phyloP scores from a whole-genome alignment of 2,888 invertebrate species.

The Atethmia centrago region DNA sequence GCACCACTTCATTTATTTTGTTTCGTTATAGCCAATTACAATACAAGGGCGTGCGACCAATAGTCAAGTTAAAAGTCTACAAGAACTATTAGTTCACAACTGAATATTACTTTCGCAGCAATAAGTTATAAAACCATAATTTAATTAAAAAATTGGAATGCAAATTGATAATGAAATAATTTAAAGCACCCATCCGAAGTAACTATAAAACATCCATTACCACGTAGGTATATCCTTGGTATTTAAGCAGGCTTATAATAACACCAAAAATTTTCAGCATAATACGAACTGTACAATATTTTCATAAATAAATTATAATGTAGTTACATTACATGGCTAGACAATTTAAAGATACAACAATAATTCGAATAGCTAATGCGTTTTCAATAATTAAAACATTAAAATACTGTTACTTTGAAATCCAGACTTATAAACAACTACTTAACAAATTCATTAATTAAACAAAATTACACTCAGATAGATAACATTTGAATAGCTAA shows the following conservation, averaged over 20 bases:
- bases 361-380: slow-evolving; percentile 23
- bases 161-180: slow-evolving; percentile 36
- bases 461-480: slow-evolving; percentile 15
- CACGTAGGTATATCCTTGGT: slow-evolving; percentile 43
- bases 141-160: background rate
- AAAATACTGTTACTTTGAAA: slow-evolving; percentile 29
- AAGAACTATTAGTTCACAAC: slow-evolving; percentile 35
- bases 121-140: slow-evolving; percentile 12
- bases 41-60: slow-evolving; percentile 64
- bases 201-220: slow-evolving; percentile 46
- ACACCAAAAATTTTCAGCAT: slow-evolving; percentile 23
- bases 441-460: slow-evolving; percentile 11
- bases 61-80: slow-evolving; percentile 59
- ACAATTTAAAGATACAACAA: slow-evolving; percentile 31
- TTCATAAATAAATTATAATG: slow-evolving; percentile 33
- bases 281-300: slow-evolving; percentile 41
- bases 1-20: slow-evolving; percentile 64
- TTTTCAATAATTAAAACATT: slow-evolving; percentile 21
- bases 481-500: slow-evolving; percentile 15
- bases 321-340: slow-evolving; percentile 47
- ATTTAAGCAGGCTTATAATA: slow-evolving; percentile 32
- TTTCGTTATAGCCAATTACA: slow-evolving; percentile 65
- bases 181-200: slow-evolving; percentile 53
- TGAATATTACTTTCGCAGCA: slow-evolving; percentile 59
- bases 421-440: slow-evolving; percentile 5